A percentile compares a stretch with the other conserved stretches of the same genome.
Conservation (phyloP, 2,888 invertebrate species). For the Willowsia nigromaculata region DNA sequence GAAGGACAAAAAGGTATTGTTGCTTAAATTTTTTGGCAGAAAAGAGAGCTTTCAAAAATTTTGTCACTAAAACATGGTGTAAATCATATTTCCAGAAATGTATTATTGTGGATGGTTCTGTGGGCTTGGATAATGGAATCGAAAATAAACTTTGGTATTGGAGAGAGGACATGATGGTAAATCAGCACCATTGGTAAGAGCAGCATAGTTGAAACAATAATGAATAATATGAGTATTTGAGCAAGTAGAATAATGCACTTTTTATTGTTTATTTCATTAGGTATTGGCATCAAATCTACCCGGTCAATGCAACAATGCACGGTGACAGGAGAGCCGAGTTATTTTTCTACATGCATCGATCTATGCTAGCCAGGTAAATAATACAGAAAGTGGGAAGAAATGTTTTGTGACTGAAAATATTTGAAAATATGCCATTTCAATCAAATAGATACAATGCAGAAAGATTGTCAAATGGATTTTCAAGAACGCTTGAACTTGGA, state of each 20-base stretch:
- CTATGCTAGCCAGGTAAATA: slow-evolving; percentile 31
- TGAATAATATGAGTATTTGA: background rate
- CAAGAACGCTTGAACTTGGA: slow-evolving; percentile 15
- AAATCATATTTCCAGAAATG: slow-evolving; percentile 43
- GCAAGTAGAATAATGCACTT: background rate
- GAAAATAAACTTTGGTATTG: slow-evolving; percentile 64
- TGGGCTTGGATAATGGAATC: slow-evolving; percentile 60
- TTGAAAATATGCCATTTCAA: slow-evolving; percentile 4
- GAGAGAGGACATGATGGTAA: slow-evolving; percentile 61
- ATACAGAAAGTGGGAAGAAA: too few relatives aligned
- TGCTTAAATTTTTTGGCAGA: background rate
- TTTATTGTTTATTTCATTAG: background rate
- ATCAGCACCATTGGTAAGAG: slow-evolving; percentile 57
- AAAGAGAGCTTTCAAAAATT: background rate
- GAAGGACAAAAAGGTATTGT: slow-evolving; percentile 32
- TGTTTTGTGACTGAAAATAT: too few relatives aligned
- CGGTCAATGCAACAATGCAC: slow-evolving; percentile 17
- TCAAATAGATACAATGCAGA: slow-evolving; percentile 65
- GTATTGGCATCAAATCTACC: slow-evolving; percentile 53
- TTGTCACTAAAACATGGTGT: too few relatives aligned
- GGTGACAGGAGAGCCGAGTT: slow-evolving; percentile 40
- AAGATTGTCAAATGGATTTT: slow-evolving; percentile 58
- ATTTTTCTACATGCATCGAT: slow-evolving; percentile 56
- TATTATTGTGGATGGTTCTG: slow-evolving; percentile 60
- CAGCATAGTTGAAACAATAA: too few relatives aligned